Percentiles rank a stretch among this genome's conserved stretches.
These are phyloP conservation scores for Thyatira batis DNA, from an alignment of 2,888 invertebrate species.

Conservation along the genomic window DNA sequence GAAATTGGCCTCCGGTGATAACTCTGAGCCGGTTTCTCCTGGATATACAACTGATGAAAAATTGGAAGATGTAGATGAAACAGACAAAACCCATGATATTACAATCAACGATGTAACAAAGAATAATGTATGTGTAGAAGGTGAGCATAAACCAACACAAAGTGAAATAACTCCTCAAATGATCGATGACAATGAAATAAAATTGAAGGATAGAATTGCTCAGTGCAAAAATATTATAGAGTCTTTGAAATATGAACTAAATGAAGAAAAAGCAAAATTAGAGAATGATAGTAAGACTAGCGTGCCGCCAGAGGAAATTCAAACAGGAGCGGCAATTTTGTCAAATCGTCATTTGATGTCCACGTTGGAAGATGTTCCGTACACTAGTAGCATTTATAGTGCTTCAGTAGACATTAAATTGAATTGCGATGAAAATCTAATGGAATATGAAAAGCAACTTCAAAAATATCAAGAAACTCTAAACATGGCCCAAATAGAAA, in stretches of 20 bases:
- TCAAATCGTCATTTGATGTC: conserved; percentile 22
- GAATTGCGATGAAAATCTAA: conserved; percentile 62
- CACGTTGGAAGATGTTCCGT: conserved; percentile 25
- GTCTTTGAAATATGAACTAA: conserved; percentile 64
- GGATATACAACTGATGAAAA: conserved; percentile 22
- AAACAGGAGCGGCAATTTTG: conserved; percentile 11
- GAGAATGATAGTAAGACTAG: conserved; percentile 44
- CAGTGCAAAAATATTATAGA: conserved; percentile 68
- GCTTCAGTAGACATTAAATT: conserved; percentile 59
- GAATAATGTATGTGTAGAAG: conserved; percentile 11
- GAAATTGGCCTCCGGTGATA: conserved; percentile 56
- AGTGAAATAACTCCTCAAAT: conserved; percentile 40
- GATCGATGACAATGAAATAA: conserved; percentile 58
- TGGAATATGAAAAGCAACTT: conserved; percentile 74
- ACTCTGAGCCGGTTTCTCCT: conserved; percentile 20
- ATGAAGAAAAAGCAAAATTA: conserved; percentile 63
- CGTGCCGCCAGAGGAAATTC: conserved; percentile 14
- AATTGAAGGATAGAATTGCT: conserved; percentile 64
- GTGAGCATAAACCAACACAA: conserved; percentile 12
- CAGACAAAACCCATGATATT: background rate
- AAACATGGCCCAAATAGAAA: conserved; percentile 72
- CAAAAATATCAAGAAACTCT: conserved; percentile 72
- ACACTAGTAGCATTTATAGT: conserved; percentile 40
- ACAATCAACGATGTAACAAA: background rate
- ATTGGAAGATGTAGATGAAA: conserved; percentile 9